Conservation (phyloP, 2,113 vertebrate species). For the Podarcis raffonei region DNA sequence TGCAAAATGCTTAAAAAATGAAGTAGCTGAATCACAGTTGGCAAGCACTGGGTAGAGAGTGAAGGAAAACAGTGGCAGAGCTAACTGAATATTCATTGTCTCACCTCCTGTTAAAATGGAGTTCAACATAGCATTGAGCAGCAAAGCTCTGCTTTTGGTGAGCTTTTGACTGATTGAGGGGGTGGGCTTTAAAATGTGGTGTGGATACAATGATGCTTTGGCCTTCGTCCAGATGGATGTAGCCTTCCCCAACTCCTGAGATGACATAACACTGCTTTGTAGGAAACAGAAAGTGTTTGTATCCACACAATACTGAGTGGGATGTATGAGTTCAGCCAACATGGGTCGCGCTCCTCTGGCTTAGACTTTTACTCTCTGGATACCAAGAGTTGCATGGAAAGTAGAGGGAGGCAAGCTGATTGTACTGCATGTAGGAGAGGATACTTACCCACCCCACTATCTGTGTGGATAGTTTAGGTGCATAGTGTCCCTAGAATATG, state of each 20-base stretch:
- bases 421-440: conserved; percentile 2
- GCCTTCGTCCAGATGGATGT: conserved; percentile 34
- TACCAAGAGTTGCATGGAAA: not conserved
- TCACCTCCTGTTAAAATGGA: not conserved
- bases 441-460: not conserved
- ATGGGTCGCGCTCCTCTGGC: conserved; percentile 19
- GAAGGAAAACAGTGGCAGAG: not conserved
- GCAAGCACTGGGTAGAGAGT: not conserved
- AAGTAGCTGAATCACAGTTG: not conserved
- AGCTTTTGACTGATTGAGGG: not conserved
- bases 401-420: not conserved
- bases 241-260: conserved; percentile 23
- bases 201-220: conserved; percentile 21
- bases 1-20: not conserved
- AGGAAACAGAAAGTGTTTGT: conserved; percentile 49
- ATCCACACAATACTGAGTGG: conserved; percentile 33
- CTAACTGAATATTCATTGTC: not conserved
- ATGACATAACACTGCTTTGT: conserved; percentile 27
- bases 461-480: not conserved
- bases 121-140: not conserved
- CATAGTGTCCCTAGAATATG: not conserved
- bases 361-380: conserved; percentile 24
- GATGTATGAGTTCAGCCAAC: conserved; percentile 41
- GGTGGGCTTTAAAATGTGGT: conserved; percentile 30
- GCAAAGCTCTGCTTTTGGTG: not conserved